Base-by-base conservation (phyloP, 1,140 invertebrate species). In the Triops longicaudatus region DNA sequence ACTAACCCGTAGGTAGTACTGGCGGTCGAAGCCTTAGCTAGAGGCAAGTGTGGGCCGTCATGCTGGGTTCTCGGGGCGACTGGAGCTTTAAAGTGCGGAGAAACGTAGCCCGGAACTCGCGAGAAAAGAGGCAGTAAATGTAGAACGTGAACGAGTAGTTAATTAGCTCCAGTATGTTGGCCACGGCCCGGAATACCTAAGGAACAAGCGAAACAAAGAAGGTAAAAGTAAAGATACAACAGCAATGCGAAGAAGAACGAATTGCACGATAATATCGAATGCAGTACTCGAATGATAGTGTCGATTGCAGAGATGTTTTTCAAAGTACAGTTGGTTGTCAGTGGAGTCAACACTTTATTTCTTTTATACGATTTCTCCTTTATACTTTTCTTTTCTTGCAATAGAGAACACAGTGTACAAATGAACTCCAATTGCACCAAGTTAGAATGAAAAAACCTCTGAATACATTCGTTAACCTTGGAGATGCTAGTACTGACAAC, bases 91-190 rank as follows among this genome's bases (percentile, higher is more conserved):
- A 78, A 27, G 83, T 78, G 26, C 87, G 84, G 31, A 91, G 82
- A 78, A 92, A 85, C 0, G 90, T 92, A 79, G 88, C 89, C 14
- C 91, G 87, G 80, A 92, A 92, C 79, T 92, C 91, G 80, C 91
- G 89, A 42, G 90, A 91, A 82, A 92, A 92, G 73, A 92, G 83
- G 79, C 90, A 92, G 82, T 92, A 92, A 71, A 92, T 91, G 82
- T 92, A 92, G 84, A 92, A 92, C 3, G 91, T 92, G 72, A 91
- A 87, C 50, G 91, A 91, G 81, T 92, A 92, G 82, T 92, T 91
- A 77, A 88, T 88, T 26, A 92, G 85, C 83, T 92, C 91, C 78
- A 92, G 82, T 14, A 91, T 85, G 83, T 92, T 92, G 12, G 91
- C 90, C 28, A 90, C 82, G 0, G 91, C 90, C 28, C 91, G 87